Evolutionary conservation across 2,113 vertebrate genomes (phyloP).

Genomic region (Pelecanoides urinatrix): DNA sequence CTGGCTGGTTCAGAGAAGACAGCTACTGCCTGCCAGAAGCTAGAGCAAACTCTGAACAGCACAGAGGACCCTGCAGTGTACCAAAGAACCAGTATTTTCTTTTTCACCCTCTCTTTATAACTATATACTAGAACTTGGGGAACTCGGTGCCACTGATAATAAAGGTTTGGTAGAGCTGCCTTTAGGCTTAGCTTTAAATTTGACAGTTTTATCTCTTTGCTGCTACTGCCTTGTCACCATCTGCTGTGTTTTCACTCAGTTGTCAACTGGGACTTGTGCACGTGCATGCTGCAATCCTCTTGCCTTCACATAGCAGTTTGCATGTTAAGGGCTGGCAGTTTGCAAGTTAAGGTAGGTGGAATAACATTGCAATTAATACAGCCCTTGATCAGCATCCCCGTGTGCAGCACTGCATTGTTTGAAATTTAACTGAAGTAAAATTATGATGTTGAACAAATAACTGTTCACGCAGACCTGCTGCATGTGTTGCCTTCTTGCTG

Average conservation of each 20-base stretch:
- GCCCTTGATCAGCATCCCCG: neutral
- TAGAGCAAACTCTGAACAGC: neutral
- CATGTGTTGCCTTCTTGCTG: neutral
- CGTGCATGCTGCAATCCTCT: neutral
- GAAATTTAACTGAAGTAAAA: neutral
- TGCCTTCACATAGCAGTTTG: neutral
- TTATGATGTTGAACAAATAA: neutral
- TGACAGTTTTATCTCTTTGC: neutral
- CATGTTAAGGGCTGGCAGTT: neutral
- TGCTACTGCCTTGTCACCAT: conserved; percentile 20
- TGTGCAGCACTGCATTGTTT: neutral
- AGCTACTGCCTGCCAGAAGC: neutral
- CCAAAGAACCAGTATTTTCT: neutral
- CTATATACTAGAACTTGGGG: neutral
- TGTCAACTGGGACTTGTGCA: neutral
- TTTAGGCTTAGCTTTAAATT: conserved; percentile 18
- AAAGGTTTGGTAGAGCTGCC: neutral
- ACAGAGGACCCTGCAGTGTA: neutral
- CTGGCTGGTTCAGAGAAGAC: neutral
- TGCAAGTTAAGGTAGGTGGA: neutral
- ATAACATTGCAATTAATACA: neutral
- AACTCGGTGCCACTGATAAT: neutral
- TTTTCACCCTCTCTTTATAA: neutral
- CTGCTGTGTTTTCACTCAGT: conserved; percentile 5
- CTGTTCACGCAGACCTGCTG: neutral